Evolutionary conservation across 2,797 vertebrate genomes (phyloP), one percentile per base, ranked within the genome.

Genomic region (Eulemur coronatus): DNA sequence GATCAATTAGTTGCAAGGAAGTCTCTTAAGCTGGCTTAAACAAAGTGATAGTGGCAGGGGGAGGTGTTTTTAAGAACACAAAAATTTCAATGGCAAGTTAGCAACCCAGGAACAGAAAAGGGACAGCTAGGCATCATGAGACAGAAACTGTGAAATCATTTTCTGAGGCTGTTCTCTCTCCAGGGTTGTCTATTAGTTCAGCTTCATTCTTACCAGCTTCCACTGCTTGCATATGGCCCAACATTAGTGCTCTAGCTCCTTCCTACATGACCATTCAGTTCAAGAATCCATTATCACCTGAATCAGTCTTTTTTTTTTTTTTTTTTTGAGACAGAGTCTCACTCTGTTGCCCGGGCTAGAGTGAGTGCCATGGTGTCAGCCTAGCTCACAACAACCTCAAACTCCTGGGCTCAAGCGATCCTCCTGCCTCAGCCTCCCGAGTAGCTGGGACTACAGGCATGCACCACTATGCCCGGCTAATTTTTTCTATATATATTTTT

Each of bases 141-240:
- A 67, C 50, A 86, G 18, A 48, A 80, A 67, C 43, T 67, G n/a
- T 48, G 50, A 70, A 89, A 73, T 75, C n/a, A 48, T 93, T 91
- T 96, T 90, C 72, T 86, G 46, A 80, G 52, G 5, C 15, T 79
- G 41, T n/a, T 78, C 41, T 84, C 38, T 89, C n/a, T 57, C 3
- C 81, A 30, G 15, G 13, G 28, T 73, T 52, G 22, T 33, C 55
- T 70, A 20, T 65, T 26, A 50, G 85, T 81, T 91, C n/a, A 33
- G 43, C 59, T 61, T 95, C 86, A 72, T 96, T 91, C 73, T 75
- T 50, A 75, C 30, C 35, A 91, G 57, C 8, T 86, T 89, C 50
- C 35, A 67, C 24, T 52, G 65, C 33, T 75, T 90, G 52, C 30
- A 46, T 30, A 67, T 18, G 50, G 52, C 10, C 13, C 57, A 93